A percentile compares a stretch with the other conserved stretches of the same genome.
Evolutionary conservation across 2,797 vertebrate species (phyloP).

Genomic region (Acrossocheilus fasciatus): DNA sequence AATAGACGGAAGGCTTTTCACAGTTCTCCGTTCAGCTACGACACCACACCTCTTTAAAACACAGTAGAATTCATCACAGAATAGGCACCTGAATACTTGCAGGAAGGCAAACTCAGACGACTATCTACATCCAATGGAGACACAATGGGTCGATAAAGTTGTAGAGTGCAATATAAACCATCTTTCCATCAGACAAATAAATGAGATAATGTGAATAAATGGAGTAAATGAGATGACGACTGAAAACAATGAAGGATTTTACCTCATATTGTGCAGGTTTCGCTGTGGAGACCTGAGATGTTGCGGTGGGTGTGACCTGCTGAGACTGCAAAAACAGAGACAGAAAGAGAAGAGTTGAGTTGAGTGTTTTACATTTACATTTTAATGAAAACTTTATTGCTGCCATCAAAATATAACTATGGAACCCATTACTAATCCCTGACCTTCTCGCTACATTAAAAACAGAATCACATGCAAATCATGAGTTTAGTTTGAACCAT

Average conservation of each 20-base stretch:
- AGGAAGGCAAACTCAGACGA: neutral
- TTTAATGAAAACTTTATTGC: conserved; percentile 23
- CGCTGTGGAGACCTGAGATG: conserved; percentile 71
- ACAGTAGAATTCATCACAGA: neutral
- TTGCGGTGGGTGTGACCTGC: conserved; percentile 72
- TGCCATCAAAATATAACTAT: conserved; percentile 41
- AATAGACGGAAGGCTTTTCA: neutral
- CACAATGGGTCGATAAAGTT: neutral
- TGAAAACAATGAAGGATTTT: conserved; percentile 38
- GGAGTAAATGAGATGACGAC: neutral
- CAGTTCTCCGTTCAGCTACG: neutral
- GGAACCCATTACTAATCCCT: neutral
- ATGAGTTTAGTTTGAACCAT: neutral
- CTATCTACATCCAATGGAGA: neutral
- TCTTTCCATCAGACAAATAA: neutral
- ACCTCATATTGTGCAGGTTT: conserved; percentile 80
- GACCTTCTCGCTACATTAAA: neutral
- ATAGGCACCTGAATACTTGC: neutral
- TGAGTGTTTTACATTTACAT: conserved; percentile 18
- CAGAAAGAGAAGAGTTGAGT: conserved; percentile 33
- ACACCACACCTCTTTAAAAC: neutral
- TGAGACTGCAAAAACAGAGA: conserved; percentile 71
- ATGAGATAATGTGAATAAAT: neutral
- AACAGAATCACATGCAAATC: conserved; percentile 45
- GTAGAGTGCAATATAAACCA: neutral